Base-by-base conservation (phyloP, 2,113 vertebrate species). In the Passer domesticus region DNA sequence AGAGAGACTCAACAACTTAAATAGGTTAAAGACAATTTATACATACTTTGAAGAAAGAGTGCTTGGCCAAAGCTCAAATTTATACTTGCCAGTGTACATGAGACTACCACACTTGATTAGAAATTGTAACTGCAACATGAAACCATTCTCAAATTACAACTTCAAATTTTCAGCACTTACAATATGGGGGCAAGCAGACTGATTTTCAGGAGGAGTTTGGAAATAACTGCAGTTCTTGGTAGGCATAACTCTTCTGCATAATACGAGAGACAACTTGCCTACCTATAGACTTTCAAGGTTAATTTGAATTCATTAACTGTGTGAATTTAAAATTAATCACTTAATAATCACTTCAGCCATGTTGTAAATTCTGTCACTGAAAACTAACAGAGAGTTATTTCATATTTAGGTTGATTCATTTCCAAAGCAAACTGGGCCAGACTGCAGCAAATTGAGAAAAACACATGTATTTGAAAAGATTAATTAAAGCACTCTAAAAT, bases 391-490 rank as follows among this genome's bases (percentile, higher is more conserved):
- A 79, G 44, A 79, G 14, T 60, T 85, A 82, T 78, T 95, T 95
- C 70, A 92, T 82, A 79, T 82, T 87, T 85, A 82, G 13, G 44
- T 68, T 82, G 66, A 94, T 84, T 79, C 3, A 64, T 76, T 89
- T 92, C 60, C 39, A 78, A 89, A 82, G 56, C 43, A 77, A 91
- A 89, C 35, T n/a, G 21, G 44, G 30, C 19, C 52, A 81, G 70
- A 67, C 47, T 84, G 46, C 55, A 85, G 52, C 75, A 89, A 91
- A 84, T 28, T 62, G n/a, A 87, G 73, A 91, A 87, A 82, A 91
- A 78, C 35, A 74, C 4, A 75, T 28, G 13, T 89, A 72, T 84
- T 84, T 82, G 35, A 87, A 91, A 91, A 92, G 44, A 94, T 47
- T 75, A 87, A 94, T 82, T 89, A 59, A 86, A 87, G 25, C 23